Conservation (phyloP, 2,888 invertebrate genomes). For the Ochropleura plecta region DNA sequence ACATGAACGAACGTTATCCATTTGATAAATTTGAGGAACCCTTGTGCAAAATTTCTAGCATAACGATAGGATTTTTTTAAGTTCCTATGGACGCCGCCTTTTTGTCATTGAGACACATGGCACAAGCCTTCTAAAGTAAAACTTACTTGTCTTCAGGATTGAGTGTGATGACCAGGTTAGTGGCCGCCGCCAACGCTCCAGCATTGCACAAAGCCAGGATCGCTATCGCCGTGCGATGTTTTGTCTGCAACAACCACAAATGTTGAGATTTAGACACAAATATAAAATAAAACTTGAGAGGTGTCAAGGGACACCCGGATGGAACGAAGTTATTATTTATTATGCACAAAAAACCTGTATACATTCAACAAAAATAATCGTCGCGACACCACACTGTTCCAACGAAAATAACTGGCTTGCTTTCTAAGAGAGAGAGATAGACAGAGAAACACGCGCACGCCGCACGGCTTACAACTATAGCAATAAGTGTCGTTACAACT, state of each 20-base stretch:
- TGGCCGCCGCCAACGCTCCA: constrained; percentile 81
- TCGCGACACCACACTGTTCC: too few relatives aligned
- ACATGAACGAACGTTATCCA: neutral
- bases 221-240: constrained; percentile 78
- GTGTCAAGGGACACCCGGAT: too few relatives aligned
- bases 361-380: too few relatives aligned
- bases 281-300: neutral
- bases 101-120: neutral
- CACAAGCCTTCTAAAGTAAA: neutral
- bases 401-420: too few relatives aligned
- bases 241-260: constrained; percentile 74
- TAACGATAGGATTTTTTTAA: neutral
- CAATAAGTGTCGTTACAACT: too few relatives aligned
- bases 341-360: too few relatives aligned
- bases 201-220: constrained; percentile 80
- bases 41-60: too few relatives aligned
- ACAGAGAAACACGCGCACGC: too few relatives aligned
- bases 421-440: too few relatives aligned
- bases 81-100: neutral
- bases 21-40: neutral
- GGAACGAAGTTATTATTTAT: too few relatives aligned
- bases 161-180: constrained; percentile 84
- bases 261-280: neutral
- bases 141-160: constrained; percentile 86
- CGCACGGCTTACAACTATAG: too few relatives aligned